Conservation (phyloP, 2,888 invertebrate species). For the Amiota mariae region DNA sequence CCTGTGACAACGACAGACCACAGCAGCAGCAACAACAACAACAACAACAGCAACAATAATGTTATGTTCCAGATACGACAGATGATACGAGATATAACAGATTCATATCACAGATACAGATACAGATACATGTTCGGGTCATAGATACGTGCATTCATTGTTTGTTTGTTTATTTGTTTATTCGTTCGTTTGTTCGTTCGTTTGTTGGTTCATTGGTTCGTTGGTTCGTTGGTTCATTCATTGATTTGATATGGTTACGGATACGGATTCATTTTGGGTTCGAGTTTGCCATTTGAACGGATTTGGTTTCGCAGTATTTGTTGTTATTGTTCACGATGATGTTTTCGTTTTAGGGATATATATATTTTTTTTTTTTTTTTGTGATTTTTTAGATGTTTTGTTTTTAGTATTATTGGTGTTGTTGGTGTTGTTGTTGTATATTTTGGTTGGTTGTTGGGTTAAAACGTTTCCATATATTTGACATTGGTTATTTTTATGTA, state of each 20-base stretch:
- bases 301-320: slow-evolving; percentile 20
- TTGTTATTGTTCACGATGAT: slow-evolving; percentile 40
- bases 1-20: slow-evolving; percentile 68
- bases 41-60: slow-evolving; percentile 47
- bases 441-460: slow-evolving; percentile 37
- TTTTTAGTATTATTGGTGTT: slow-evolving; percentile 36
- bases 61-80: slow-evolving; percentile 37
- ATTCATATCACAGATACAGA: slow-evolving; percentile 30
- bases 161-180: neutral
- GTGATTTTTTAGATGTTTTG: too few relatives aligned
- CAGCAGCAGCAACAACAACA: slow-evolving; percentile 42
- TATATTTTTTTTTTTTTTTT: too few relatives aligned
- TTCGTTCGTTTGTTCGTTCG: neutral
- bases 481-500: slow-evolving; percentile 32
- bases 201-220: neutral
- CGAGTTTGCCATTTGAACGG: slow-evolving; percentile 50
- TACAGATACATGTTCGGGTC: slow-evolving; percentile 7
- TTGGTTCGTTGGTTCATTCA: neutral
- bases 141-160: slow-evolving; percentile 18
- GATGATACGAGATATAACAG: neutral
- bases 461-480: slow-evolving; percentile 13
- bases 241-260: neutral
- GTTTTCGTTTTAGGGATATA: slow-evolving; percentile 42
- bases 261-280: neutral
- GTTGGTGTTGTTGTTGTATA: slow-evolving; percentile 40